Evolutionary conservation across 2,113 vertebrate genomes (phyloP), one percentile per base, ranked within the genome.

Genomic region (Oriolus oriolus): DNA sequence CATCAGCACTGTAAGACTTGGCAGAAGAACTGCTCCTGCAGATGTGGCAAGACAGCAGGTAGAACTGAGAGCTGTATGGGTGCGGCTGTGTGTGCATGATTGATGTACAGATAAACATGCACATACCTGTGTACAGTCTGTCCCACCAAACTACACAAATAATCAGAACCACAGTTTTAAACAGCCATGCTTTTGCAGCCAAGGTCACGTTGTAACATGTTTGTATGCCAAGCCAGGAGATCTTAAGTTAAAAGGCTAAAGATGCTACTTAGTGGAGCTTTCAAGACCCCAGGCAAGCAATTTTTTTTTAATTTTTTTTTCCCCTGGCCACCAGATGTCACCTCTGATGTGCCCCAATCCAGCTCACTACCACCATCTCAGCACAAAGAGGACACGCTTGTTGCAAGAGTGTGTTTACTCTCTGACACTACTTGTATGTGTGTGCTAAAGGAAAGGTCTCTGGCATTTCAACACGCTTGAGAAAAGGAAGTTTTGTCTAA

Each of bases 21-120:
- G 71, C 54, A 94, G 57, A 19, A 82, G n/a, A 84, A 45, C 21
- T 85, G 66, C 88, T 79, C 27, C 35, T 56, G 60, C 44, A 53
- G 14, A 54, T 23, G 22, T 69, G 75, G 81, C 3, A 11, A 81
- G 59, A 41, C 2, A 3, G 68, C 54, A 30, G 20, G 33, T 66
- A 27, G 18, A 85, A 60, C 22, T 8, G 59, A 82, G 42, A 84
- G 81, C 30, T 33, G 1, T 7, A 4, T 7, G 7, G 42, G 53
- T 37, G 33, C 0, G 0, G 53, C 21, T 70, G 47, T 5, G 12
- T 16, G 13, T 14, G 22, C 5, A 2, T 6, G 37, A 30, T 31
- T 37, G 65, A 57, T 37, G 4, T 1, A 18, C 7, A 82, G 57
- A 77, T 47, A 78, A 70, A 71, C 10, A 2, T 12, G 27, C 52